These are phyloP conservation scores for Athalia rosae DNA, from an alignment of 2,888 invertebrate species.

Conservation along the genomic window DNA sequence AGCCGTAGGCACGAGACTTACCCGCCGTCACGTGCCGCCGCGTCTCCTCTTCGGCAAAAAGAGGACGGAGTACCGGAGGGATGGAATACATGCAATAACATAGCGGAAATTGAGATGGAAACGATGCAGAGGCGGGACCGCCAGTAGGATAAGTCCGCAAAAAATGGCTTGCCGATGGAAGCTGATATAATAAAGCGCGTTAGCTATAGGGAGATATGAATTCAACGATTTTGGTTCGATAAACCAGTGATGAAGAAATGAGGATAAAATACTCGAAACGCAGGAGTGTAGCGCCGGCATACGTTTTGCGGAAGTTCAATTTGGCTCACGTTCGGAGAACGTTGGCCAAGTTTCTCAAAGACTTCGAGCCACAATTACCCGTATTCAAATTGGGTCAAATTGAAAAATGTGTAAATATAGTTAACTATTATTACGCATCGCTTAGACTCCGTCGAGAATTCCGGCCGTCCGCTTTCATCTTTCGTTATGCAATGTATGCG, in stretches of 20 bases:
- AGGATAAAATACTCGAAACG: no score
- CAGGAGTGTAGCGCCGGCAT: neutral
- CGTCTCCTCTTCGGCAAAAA: constrained; percentile 10
- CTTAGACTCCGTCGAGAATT: no score
- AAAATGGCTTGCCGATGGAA: no score
- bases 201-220: no score
- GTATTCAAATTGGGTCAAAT: constrained; percentile 1
- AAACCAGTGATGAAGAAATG: neutral
- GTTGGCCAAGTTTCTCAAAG: constrained; percentile 16
- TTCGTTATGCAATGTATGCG: no score
- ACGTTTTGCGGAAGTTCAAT: constrained; percentile 18
- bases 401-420: neutral
- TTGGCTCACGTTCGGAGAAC: constrained; percentile 22
- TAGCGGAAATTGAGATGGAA: no score
- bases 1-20: constrained; percentile 32
- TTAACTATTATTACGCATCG: no score
- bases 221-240: neutral
- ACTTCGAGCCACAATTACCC: neutral
- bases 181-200: no score
- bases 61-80: neutral
- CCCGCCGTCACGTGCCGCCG: constrained; percentile 24
- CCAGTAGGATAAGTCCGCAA: no score
- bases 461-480: no score
- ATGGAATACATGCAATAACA: no score
- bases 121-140: no score